Evolutionary conservation across 2,888 invertebrate species (phyloP).

Genomic region (Sepioteuthis lessoniana): DNA sequence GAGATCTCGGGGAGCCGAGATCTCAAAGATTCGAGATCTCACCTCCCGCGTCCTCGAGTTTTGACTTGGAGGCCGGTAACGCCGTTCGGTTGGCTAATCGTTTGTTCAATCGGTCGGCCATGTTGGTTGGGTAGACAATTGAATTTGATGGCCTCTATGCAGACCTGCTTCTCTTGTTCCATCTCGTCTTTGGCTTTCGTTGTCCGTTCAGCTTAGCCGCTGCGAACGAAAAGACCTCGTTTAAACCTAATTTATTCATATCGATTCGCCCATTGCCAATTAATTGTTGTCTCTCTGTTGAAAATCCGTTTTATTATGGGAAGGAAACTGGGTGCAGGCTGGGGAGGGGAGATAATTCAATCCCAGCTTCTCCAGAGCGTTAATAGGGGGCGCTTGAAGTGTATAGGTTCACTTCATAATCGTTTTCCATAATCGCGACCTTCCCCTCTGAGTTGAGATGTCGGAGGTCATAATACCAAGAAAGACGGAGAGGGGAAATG

Average conservation of each 20-base stretch:
- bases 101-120: background rate
- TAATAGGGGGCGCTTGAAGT: constrained; percentile 20
- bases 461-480: background rate
- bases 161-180: background rate
- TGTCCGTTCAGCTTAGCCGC: background rate
- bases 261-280: constrained; percentile 6
- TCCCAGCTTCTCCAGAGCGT: background rate
- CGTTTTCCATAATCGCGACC: background rate
- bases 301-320: constrained; percentile 1
- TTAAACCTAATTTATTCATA: constrained; percentile 2
- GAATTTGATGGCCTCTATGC: background rate
- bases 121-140: background rate
- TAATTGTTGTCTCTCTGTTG: background rate
- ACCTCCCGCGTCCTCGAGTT: background rate
- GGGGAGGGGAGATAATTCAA: background rate
- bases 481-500: background rate
- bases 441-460: background rate
- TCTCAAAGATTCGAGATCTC: background rate
- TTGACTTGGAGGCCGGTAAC: background rate
- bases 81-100: background rate
- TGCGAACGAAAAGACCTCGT: background rate
- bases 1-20: background rate
- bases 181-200: background rate
- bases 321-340: background rate
- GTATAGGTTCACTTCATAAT: background rate